Base-by-base conservation (phyloP, 2,888 invertebrate genomes). In the Caenorhabditis plicata region DNA sequence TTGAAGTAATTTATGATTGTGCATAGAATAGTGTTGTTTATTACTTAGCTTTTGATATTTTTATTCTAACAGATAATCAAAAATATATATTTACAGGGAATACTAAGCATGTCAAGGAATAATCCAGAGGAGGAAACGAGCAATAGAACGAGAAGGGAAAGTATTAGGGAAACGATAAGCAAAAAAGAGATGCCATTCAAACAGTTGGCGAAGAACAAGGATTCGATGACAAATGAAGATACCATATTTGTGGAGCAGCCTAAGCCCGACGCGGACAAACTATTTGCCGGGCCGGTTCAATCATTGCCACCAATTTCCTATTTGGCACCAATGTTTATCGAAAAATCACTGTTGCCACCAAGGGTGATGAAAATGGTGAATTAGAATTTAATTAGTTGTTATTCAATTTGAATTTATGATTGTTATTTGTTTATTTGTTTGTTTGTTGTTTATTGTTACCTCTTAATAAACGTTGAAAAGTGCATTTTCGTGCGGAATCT, bases 271-370 rank as follows among this genome's bases (percentile, higher is more conserved):
- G 35, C 61, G 1, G 50, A 50, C 20, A 57, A 68, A 33, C 47
- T 75, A 9, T 55, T 75, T 36, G 67, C 64, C 17, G 75, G 68
- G 17, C 66, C 75, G 11, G 67, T 71, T 17, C 60, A 73, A 39
- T 46, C 69, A 5, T 55, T 75, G n/a, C 69, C 73, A 13, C 74
- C 74, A 15, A 56, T 75, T 25, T 58, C 72, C 5, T 58, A 66
- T 35, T 55, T 75, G 17, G 75, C 74, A 1, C 71, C 68, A 7
- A 31, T 66, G 11, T 73, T 73, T 44, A 66, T 73, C 27, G 52
- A 64, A 23, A 68, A 63, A 27, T 67, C 69, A 25, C 40, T 72
- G 11, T 50, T 62, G 11, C 68, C 68, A 13, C 58, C 66, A 17
- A 42, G 45, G 11, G 13, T 39, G n/a, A 2, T 48, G 49, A 23